Evolutionary conservation across 2,888 invertebrate species (phyloP).

Genomic region (Drosophila hamatofila): DNA sequence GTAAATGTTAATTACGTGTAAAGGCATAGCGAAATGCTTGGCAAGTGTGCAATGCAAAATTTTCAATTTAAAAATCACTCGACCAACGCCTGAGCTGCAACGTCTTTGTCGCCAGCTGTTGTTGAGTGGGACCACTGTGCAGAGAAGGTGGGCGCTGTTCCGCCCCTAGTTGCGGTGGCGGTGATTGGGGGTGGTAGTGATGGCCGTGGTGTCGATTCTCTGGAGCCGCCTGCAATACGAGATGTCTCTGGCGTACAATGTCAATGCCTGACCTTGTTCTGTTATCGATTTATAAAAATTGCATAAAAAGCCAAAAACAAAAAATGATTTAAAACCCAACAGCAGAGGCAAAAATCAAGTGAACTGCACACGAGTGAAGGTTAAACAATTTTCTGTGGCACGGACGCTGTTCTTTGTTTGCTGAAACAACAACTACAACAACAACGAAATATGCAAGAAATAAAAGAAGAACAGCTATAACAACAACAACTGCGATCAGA

Average conservation of each 20-base stretch:
- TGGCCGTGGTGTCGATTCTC: slow-evolving; percentile 22
- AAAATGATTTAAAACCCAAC: slow-evolving; percentile 15
- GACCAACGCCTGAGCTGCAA: slow-evolving; percentile 3
- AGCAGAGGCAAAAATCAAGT: slow-evolving; percentile 41
- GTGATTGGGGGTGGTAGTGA: slow-evolving; percentile 2
- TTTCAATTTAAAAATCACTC: slow-evolving; percentile 7
- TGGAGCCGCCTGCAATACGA: slow-evolving; percentile 42
- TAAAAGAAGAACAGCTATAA: slow-evolving; percentile 31
- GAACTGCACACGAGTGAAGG: slow-evolving; percentile 65
- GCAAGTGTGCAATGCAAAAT: slow-evolving; percentile 18
- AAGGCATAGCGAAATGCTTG: slow-evolving; percentile 21
- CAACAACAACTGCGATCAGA: slow-evolving; percentile 43
- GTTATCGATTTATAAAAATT: slow-evolving; percentile 72
- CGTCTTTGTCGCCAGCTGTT: slow-evolving; percentile 43
- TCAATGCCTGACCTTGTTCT: slow-evolving; percentile 67
- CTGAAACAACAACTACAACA: slow-evolving; percentile 37
- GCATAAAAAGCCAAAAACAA: slow-evolving; percentile 52
- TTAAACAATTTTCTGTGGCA: slow-evolving; percentile 70
- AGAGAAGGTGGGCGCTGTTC: slow-evolving; percentile 1
- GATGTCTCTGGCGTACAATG: slow-evolving; percentile 50
- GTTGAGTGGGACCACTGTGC: not conserved
- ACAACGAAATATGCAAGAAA: slow-evolving; percentile 42
- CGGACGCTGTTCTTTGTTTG: slow-evolving; percentile 75
- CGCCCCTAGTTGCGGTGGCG: not conserved
- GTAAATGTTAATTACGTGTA: slow-evolving; percentile 49